Percentiles rank a stretch among this genome's conserved stretches.
Conservation (phyloP, 2,888 invertebrate species). For the Antheraea yamamai region DNA sequence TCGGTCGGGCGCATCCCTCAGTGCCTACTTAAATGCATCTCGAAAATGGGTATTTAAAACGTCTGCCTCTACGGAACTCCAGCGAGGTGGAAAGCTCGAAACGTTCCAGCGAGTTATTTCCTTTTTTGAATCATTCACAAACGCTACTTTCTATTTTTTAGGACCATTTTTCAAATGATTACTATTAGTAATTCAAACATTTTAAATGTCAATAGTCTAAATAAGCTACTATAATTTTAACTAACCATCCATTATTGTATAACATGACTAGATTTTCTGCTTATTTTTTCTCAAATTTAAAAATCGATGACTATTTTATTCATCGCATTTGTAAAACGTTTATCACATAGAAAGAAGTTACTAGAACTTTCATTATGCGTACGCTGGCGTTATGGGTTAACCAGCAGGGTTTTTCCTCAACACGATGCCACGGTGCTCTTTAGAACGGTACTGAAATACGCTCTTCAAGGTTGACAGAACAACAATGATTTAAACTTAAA, state of each 20-base stretch:
- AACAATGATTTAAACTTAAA: too few relatives aligned
- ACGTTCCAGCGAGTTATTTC: neutral
- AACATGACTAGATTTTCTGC: neutral
- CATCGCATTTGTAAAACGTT: too few relatives aligned
- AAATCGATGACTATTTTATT: neutral
- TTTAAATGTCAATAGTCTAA: too few relatives aligned
- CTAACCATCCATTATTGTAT: neutral
- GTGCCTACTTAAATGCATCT: conserved; percentile 48
- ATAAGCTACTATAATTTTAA: too few relatives aligned
- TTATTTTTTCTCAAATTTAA: neutral
- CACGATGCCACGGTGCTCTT: too few relatives aligned
- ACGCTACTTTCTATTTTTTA: neutral
- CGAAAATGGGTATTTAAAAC: conserved; percentile 46
- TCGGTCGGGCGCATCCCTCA: conserved; percentile 35
- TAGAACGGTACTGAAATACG: too few relatives aligned
- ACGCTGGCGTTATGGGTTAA: too few relatives aligned
- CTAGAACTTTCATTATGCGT: too few relatives aligned
- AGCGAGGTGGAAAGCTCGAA: neutral
- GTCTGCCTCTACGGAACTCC: conserved; percentile 36
- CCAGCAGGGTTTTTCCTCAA: too few relatives aligned
- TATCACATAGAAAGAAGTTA: neutral
- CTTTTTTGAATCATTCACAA: neutral
- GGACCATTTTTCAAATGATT: too few relatives aligned
- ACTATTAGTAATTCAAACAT: too few relatives aligned
- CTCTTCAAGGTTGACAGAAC: too few relatives aligned